A percentile compares a stretch with the other conserved stretches of the same genome.
Conservation (phyloP, 2,113 vertebrate species). For the Gallinago paraguaiae region DNA sequence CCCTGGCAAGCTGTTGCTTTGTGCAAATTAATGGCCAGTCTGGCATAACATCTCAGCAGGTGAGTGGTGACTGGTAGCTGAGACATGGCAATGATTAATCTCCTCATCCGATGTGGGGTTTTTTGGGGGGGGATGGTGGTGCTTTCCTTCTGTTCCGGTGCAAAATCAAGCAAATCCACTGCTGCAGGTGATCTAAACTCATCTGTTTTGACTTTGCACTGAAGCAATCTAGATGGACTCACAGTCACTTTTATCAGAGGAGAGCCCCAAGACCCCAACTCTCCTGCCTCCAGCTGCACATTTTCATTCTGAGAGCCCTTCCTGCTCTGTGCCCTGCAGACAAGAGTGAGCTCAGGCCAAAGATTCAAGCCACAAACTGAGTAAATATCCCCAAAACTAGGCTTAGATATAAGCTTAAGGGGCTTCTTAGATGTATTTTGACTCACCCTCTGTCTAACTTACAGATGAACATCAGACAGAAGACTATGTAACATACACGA, state of each 20-base stretch:
- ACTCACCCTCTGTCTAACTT: not conserved
- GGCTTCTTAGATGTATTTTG: not conserved
- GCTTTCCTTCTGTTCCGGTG: not conserved
- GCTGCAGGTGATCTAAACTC: not conserved
- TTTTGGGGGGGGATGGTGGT: not conserved
- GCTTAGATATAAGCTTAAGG: not conserved
- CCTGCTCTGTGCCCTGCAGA: not conserved
- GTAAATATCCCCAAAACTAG: not conserved
- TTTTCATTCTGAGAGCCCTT: not conserved
- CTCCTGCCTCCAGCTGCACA: not conserved
- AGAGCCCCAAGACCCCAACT: not conserved
- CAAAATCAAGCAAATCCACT: not conserved
- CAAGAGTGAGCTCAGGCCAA: not conserved
- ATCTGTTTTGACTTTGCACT: not conserved
- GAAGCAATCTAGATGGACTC: not conserved
- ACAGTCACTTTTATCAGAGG: not conserved
- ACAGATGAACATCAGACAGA: not conserved
- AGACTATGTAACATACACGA: not conserved
- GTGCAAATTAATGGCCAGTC: not conserved
- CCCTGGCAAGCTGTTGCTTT: not conserved
- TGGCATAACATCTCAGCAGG: not conserved
- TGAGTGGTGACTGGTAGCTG: not conserved
- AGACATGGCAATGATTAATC: not conserved
- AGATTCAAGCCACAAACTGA: not conserved
- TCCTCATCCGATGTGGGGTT: fast-evolving